Evolutionary conservation across 2,888 invertebrate species (phyloP).

Genomic region (Plagodis dolabraria): DNA sequence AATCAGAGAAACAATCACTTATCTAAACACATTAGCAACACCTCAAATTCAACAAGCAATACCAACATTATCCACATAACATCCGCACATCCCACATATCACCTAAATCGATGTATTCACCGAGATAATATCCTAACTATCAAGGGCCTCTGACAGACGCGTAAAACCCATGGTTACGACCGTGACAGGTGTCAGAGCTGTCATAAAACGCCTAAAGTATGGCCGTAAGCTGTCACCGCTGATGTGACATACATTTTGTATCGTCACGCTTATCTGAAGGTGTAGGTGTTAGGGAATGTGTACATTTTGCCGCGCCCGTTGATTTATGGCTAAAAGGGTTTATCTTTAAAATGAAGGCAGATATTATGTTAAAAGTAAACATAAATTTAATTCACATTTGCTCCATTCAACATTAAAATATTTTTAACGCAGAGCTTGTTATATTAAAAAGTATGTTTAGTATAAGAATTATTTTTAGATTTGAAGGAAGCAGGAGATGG

Average conservation of each 20-base stretch:
- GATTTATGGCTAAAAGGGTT: neutral
- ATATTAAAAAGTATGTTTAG: too few species aligned
- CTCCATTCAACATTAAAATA: too few species aligned
- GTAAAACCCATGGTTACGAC: conserved; percentile 8
- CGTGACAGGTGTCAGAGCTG: conserved; percentile 17
- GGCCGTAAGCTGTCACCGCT: conserved; percentile 13
- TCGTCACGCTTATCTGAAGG: neutral
- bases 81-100: conserved; percentile 1
- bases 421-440: too few species aligned
- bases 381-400: neutral
- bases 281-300: conserved; percentile 1
- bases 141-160: conserved; percentile 8
- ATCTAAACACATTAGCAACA: too few species aligned
- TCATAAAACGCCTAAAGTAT: conserved; percentile 13
- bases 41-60: too few species aligned
- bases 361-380: neutral
- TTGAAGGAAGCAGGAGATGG: too few species aligned
- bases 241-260: conserved; percentile 10
- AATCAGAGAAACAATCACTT: too few species aligned
- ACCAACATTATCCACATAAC: neutral
- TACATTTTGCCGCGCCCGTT: neutral
- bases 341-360: neutral
- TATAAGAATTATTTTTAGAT: too few species aligned
- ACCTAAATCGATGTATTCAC: conserved; percentile 6
- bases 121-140: conserved; percentile 2